phyloP scores from a whole-genome alignment of 2,888 invertebrate species.

The Octonoba sinensis region DNA sequence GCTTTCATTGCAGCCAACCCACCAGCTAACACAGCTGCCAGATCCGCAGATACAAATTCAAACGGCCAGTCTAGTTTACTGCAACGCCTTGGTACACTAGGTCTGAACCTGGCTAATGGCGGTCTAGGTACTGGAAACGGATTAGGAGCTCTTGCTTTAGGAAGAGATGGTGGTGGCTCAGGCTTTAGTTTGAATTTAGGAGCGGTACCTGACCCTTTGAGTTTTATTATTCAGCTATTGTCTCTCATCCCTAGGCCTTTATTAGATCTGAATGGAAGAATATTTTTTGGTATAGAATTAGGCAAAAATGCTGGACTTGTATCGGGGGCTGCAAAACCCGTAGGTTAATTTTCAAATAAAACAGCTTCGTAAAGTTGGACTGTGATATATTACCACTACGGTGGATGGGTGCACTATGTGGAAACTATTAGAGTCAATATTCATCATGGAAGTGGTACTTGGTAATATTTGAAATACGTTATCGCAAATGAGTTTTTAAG shows the following conservation, averaged over 20 bases:
- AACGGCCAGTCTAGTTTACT: constrained; percentile 23
- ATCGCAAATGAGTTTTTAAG: no score
- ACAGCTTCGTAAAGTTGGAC: no score
- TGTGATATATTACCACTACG: no score
- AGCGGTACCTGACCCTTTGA: constrained; percentile 50
- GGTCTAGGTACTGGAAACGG: not conserved
- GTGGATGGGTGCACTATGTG: no score
- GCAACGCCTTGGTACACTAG: constrained; percentile 29
- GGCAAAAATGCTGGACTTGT: constrained; percentile 55
- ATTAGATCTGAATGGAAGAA: constrained; percentile 46
- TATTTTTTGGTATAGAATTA: constrained; percentile 56
- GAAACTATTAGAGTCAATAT: no score
- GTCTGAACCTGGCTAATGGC: constrained; percentile 19
- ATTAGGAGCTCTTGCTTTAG: not conserved
- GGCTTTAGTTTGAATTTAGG: constrained; percentile 51
- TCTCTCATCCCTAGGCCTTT: constrained; percentile 47
- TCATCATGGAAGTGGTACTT: no score
- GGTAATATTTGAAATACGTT: no score
- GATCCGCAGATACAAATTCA: constrained; percentile 10
- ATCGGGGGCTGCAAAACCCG: constrained; percentile 20
- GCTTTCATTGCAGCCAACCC: constrained; percentile 17
- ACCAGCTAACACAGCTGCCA: constrained; percentile 1
- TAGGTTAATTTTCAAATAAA: no score
- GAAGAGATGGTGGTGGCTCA: constrained; percentile 21
- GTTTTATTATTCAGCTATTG: constrained; percentile 31